phyloP scores from a whole-genome alignment of 2,797 vertebrate species.

The Acanthopagrus latus region DNA sequence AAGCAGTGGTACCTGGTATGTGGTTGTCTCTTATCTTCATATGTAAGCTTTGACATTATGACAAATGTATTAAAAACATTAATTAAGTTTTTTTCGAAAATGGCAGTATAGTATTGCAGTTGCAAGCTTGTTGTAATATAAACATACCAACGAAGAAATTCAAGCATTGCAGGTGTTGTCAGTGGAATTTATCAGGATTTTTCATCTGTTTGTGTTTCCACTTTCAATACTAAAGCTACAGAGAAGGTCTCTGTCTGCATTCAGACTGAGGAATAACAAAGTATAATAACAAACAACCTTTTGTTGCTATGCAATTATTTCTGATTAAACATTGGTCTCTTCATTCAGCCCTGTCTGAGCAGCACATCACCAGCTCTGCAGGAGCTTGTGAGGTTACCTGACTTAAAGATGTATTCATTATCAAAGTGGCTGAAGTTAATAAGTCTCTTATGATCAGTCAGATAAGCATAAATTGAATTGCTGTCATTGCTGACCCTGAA shows the following conservation, averaged over 20 bases:
- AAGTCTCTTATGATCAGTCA: slow-evolving; percentile 39
- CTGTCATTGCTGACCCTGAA: slow-evolving; percentile 13
- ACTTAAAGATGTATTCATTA: slow-evolving; percentile 48
- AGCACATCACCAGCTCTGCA: slow-evolving; percentile 1
- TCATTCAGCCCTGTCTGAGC: slow-evolving; percentile 10
- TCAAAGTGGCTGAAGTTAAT: slow-evolving; percentile 29
- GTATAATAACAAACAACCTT: not conserved
- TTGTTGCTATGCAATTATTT: slow-evolving; percentile 43
- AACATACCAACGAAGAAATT: slow-evolving; percentile 16
- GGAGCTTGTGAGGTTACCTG: slow-evolving; percentile 1
- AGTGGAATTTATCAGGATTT: not conserved
- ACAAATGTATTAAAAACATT: slow-evolving; percentile 15
- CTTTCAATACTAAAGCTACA: not conserved
- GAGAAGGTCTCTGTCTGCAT: slow-evolving; percentile 2
- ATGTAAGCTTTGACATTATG: not conserved
- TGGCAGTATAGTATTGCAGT: not conserved
- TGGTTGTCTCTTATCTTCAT: slow-evolving; percentile 34
- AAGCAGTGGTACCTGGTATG: slow-evolving; percentile 99
- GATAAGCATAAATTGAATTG: slow-evolving; percentile 44
- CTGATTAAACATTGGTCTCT: slow-evolving; percentile 25
- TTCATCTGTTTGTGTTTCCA: slow-evolving; percentile 2
- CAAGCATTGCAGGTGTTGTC: not conserved
- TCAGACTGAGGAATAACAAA: slow-evolving; percentile 23
- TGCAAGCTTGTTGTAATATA: not conserved
- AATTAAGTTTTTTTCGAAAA: not conserved